Evolutionary conservation across 23 tunicate genomes (phyloP).

Genomic region (Diplosoma virens): DNA sequence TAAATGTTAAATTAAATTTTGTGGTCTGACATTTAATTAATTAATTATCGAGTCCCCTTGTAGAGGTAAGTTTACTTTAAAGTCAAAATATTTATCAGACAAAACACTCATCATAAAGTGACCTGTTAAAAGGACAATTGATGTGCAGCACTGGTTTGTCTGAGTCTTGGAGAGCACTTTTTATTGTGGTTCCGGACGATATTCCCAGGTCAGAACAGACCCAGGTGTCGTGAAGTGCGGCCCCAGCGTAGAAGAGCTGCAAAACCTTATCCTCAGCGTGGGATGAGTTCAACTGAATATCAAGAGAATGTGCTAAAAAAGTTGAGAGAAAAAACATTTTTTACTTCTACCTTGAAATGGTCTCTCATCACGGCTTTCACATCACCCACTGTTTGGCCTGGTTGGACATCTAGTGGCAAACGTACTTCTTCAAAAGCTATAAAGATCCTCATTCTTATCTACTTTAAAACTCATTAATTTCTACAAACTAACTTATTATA

Average conservation of each 20-base stretch:
- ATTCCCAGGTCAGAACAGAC: conserved; percentile 82
- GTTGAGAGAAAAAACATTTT: neutral
- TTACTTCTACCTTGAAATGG: conserved; percentile 64
- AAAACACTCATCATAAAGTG: too few relatives aligned
- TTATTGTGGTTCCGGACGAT: conserved; percentile 66
- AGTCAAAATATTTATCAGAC: too few relatives aligned
- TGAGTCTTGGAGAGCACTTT: conserved; percentile 70
- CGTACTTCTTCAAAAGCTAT: conserved; percentile 86
- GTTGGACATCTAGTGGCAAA: conserved; percentile 79
- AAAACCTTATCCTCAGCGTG: conserved; percentile 81
- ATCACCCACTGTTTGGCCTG: conserved; percentile 79
- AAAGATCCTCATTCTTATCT: conserved; percentile 61
- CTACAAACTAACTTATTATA: too few relatives aligned
- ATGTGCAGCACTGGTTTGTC: conserved; percentile 81
- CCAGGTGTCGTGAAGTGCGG: conserved; percentile 66
- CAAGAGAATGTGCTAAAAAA: neutral
- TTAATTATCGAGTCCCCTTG: too few relatives aligned
- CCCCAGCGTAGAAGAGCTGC: conserved; percentile 77
- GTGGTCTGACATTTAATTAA: too few relatives aligned
- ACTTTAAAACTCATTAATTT: too few relatives aligned
- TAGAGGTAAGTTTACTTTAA: too few relatives aligned
- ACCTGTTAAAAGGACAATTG: conserved; percentile 72
- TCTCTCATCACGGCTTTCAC: conserved; percentile 69
- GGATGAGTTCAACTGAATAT: conserved; percentile 63
- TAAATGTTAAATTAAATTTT: too few relatives aligned